Conservation (phyloP, 2,888 invertebrate genomes). For the Epinotia brunnichana region DNA sequence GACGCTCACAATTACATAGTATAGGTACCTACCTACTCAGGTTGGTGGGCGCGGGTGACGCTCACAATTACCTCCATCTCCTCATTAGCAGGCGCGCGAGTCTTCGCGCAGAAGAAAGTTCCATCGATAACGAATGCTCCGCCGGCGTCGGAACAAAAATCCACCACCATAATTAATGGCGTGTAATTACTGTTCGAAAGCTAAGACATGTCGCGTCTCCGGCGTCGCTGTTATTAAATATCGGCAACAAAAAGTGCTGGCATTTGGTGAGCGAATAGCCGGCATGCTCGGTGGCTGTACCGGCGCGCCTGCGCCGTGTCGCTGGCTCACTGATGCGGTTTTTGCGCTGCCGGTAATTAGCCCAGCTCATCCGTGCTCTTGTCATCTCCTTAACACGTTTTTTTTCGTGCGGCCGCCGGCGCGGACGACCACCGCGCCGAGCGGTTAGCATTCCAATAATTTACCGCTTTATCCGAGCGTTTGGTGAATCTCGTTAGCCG, state of each 20-base stretch:
- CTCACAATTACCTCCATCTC: slow-evolving; percentile 57
- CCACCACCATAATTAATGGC: slow-evolving; percentile 66
- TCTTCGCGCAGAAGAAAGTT: slow-evolving; percentile 59
- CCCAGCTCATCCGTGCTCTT: slow-evolving; percentile 74
- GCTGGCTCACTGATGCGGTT: slow-evolving; percentile 55
- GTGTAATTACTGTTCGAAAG: slow-evolving; percentile 68
- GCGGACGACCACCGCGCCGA: slow-evolving; percentile 72
- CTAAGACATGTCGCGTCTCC: slow-evolving; percentile 57
- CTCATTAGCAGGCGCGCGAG: slow-evolving; percentile 56
- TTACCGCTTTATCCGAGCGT: slow-evolving; percentile 81
- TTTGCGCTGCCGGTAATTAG: slow-evolving; percentile 75
- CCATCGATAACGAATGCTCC: slow-evolving; percentile 65
- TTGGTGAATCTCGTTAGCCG: slow-evolving; percentile 82
- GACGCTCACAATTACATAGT: slow-evolving; percentile 52
- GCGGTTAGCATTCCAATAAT: slow-evolving; percentile 77
- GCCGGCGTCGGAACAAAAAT: slow-evolving; percentile 64
- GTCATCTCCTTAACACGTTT: slow-evolving; percentile 81
- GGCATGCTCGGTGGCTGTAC: slow-evolving; percentile 66
- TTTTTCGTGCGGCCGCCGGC: slow-evolving; percentile 67
- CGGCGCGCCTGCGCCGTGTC: slow-evolving; percentile 66
- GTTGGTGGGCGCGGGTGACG: slow-evolving; percentile 51
- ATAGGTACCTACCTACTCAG: no score
- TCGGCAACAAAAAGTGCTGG: slow-evolving; percentile 62
- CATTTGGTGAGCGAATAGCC: slow-evolving; percentile 67
- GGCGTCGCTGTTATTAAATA: slow-evolving; percentile 64